Evolutionary conservation across 2,113 vertebrate species (phyloP), one percentile per base, ranked within the genome.

Genomic region (Passer domesticus): DNA sequence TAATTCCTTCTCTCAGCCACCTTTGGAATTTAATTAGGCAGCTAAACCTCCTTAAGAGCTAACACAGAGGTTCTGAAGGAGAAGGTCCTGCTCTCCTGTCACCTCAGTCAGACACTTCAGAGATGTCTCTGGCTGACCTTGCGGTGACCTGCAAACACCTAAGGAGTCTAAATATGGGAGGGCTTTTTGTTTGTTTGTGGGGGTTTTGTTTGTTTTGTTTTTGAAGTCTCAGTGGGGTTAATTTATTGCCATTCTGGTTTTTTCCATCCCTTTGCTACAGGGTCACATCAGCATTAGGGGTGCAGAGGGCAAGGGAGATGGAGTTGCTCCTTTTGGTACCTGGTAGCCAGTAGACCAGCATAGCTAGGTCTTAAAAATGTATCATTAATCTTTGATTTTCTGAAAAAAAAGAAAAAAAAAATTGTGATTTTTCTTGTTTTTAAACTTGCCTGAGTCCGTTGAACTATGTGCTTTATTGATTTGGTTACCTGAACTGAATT

Each of bases 341-440:
- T 0, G 1, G 18, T 66, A 20, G n/a, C 44, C 30, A 25, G 14
- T 30, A 78, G 31, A 28, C 4, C 33, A 31, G 13, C 7, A 5
- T 58, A 73, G 15, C 25, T 67, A 0, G 17, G 16, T 49, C n/a
- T 69, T 55, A n/a, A 69, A 73, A 35, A 16, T 37, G 4, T 33
- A 5, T 70, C 18, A 49, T 37, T 33, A 69, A 22, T 60, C 15
- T 90, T 84, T 59, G 49, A 13, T 87, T 90, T 95, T 92, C 49
- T 88, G 49, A 7, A 37, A 37, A 37, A 88, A 72, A 63, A 12
- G 8, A 37, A 37, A 37, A 69, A 59, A 39, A 35, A 14, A 73
- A 27, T 10, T 10, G 15, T 67, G 5, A 0, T 7, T 82, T 74
- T 55, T 39, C 22, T 64, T 64, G 22, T 46, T 77, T 84, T 39